Conservation (phyloP, 2,888 invertebrate species). For the Papilio gigon region DNA sequence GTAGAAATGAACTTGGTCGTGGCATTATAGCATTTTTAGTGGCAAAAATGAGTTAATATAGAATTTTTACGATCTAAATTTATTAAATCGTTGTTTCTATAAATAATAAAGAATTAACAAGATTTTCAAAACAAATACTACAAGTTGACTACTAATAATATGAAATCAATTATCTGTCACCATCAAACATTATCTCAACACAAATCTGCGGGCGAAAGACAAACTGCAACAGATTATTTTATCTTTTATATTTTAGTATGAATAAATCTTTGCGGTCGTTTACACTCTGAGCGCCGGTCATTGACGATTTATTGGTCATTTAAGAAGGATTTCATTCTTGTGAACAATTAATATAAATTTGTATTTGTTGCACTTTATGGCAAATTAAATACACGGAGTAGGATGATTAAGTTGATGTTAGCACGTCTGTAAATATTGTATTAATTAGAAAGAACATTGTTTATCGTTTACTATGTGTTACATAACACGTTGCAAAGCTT, state of each 20-base stretch:
- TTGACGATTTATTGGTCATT: not conserved
- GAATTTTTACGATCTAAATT: too few relatives aligned
- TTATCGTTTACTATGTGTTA: too few relatives aligned
- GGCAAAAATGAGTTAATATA: too few relatives aligned
- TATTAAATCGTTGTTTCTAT: too few relatives aligned
- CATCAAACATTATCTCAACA: not conserved
- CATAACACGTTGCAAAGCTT: too few relatives aligned
- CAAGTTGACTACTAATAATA: too few relatives aligned
- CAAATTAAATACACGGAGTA: not conserved
- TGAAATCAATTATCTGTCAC: not conserved
- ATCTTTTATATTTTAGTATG: slow-evolving; percentile 2
- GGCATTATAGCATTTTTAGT: too few relatives aligned
- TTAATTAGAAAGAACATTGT: too few relatives aligned
- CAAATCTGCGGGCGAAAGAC: not conserved
- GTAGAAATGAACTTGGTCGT: not conserved
- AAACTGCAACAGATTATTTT: not conserved
- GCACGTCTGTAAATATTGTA: too few relatives aligned
- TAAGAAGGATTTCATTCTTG: slow-evolving; percentile 1
- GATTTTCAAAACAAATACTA: too few relatives aligned
- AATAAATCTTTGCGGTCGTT: not conserved
- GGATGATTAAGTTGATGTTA: too few relatives aligned
- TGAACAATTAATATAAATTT: not conserved
- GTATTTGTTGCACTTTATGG: not conserved
- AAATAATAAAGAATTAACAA: too few relatives aligned
- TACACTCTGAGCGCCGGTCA: not conserved